Conservation (phyloP, 2,888 invertebrate species). For the Tortricodes alternella region DNA sequence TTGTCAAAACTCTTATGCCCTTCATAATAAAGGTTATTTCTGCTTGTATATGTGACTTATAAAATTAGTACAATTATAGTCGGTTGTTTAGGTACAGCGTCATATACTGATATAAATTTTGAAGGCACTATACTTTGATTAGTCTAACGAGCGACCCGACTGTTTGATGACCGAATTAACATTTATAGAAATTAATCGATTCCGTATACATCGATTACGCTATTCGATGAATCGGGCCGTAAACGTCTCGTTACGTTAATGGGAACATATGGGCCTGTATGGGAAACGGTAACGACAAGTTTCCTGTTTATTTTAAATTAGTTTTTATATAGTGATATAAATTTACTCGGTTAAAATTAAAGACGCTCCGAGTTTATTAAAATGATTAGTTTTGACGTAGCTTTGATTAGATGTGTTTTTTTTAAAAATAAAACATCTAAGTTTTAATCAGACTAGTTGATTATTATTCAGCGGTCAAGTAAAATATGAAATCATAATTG, state of each 20-base stretch:
- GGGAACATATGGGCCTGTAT: constrained; percentile 71
- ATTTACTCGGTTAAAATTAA: constrained; percentile 34
- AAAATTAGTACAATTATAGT: too few species aligned
- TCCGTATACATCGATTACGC: constrained; percentile 64
- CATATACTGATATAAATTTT: constrained; percentile 60
- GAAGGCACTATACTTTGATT: constrained; percentile 74
- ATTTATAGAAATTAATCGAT: constrained; percentile 80
- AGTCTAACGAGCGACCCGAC: constrained; percentile 71
- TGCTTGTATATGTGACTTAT: too few species aligned
- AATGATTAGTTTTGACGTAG: constrained; percentile 15
- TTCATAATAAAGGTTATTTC: too few species aligned
- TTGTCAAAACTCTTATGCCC: too few species aligned
- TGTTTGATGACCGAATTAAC: constrained; percentile 77
- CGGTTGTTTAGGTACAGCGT: constrained; percentile 67
- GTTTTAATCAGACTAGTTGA: background rate
- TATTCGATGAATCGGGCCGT: constrained; percentile 62
- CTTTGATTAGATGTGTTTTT: constrained; percentile 3
- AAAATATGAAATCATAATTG: too few species aligned
- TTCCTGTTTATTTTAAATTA: constrained; percentile 70
- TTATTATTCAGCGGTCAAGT: too few species aligned
- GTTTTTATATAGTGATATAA: constrained; percentile 46
- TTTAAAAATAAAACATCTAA: background rate
- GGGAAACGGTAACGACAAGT: constrained; percentile 59
- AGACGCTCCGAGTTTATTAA: constrained; percentile 20
- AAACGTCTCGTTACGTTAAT: constrained; percentile 77